These are phyloP conservation scores for Latrodectus hesperus DNA, from an alignment of 2,888 invertebrate genomes.

Conservation along the genomic window DNA sequence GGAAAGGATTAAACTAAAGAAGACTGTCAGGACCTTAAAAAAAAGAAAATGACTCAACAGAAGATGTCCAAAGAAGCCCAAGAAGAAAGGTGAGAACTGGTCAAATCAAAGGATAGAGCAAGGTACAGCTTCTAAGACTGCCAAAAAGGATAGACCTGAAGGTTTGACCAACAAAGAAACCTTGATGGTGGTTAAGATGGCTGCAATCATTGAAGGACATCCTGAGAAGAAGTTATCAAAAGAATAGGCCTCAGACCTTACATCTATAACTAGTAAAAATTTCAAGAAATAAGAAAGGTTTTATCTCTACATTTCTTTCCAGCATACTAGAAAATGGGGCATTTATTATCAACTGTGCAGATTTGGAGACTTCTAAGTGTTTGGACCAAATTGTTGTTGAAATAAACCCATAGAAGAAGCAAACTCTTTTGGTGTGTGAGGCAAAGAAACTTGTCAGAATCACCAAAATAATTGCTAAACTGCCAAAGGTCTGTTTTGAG, in stretches of 20 bases:
- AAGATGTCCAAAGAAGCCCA: too few relatives aligned
- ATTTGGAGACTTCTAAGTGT: slow-evolving; percentile 4
- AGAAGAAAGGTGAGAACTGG: too few relatives aligned
- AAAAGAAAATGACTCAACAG: too few relatives aligned
- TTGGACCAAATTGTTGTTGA: neutral
- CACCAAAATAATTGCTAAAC: neutral
- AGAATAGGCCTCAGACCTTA: neutral
- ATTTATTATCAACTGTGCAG: slow-evolving; percentile 16
- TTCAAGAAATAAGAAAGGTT: neutral
- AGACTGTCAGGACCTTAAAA: too few relatives aligned
- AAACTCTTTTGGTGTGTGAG: slow-evolving; percentile 14
- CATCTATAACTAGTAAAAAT: neutral
- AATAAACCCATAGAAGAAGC: slow-evolving; percentile 8
- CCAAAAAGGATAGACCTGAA: too few relatives aligned
- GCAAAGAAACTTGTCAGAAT: slow-evolving; percentile 11
- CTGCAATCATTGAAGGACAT: neutral
- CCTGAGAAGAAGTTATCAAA: neutral
- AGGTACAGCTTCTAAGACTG: too few relatives aligned
- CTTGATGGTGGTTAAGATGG: too few relatives aligned
- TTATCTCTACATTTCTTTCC: neutral
- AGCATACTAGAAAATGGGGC: slow-evolving; percentile 6
- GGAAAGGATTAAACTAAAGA: too few relatives aligned
- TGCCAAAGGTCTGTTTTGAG: neutral
- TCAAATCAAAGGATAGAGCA: too few relatives aligned
- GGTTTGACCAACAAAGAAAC: too few relatives aligned